A percentile compares a stretch with the other conserved stretches of the same genome.
Conservation (phyloP, 2,888 invertebrate genomes). For the Slavum lentiscoides region DNA sequence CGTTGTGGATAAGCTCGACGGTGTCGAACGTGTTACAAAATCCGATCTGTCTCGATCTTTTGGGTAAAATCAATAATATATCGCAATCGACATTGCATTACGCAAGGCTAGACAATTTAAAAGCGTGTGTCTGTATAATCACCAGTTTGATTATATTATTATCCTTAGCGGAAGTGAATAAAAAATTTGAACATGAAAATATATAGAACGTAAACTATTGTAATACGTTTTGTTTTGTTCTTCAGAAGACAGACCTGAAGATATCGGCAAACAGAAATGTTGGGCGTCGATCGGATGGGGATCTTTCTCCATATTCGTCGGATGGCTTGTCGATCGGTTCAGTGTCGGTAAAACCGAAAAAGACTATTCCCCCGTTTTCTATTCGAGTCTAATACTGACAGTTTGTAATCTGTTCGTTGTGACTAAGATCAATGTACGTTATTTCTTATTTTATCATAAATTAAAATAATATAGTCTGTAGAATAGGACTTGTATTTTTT, state of each 20-base stretch:
- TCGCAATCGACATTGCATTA: too few relatives aligned
- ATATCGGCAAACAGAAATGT: constrained; percentile 46
- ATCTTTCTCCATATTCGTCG: constrained; percentile 26
- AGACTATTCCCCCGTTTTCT: constrained; percentile 37
- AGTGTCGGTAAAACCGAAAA: constrained; percentile 42
- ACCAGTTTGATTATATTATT: too few relatives aligned
- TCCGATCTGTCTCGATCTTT: constrained; percentile 52
- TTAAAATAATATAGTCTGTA: too few relatives aligned
- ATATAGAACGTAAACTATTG: too few relatives aligned
- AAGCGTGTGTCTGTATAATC: background rate
- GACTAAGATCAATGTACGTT: constrained; percentile 7
- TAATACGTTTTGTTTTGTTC: background rate
- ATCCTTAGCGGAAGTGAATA: background rate
- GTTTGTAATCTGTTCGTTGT: background rate
- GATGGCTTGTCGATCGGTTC: constrained; percentile 47
- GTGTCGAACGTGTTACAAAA: background rate
- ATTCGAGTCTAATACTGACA: background rate
- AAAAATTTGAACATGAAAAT: background rate
- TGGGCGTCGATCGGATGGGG: constrained; percentile 54
- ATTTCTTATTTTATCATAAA: too few relatives aligned
- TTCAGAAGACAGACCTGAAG: constrained; percentile 36
- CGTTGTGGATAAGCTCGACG: background rate
- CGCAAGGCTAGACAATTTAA: background rate
- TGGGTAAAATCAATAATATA: constrained; percentile 39
- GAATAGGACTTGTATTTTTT: too few relatives aligned